Conservation (phyloP, 2,113 vertebrate genomes). For the Heterocephalus glaber region DNA sequence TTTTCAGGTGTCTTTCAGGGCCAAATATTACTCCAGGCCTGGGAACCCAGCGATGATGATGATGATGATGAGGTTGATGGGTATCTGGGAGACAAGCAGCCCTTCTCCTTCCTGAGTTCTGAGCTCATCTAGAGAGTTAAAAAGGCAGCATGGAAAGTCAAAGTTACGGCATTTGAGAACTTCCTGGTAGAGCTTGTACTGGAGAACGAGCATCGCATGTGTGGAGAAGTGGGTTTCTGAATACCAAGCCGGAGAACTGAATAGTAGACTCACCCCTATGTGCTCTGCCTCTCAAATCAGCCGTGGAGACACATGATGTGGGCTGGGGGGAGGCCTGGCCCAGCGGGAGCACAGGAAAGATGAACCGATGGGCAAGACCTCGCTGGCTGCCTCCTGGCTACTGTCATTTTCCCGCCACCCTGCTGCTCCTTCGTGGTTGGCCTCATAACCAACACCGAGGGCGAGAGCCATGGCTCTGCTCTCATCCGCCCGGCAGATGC, state of each 20-base stretch:
- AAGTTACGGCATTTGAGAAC: background rate
- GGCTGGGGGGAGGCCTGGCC: background rate
- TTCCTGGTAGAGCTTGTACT: background rate
- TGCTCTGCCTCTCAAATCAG: background rate
- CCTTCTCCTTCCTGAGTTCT: background rate
- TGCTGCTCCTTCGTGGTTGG: background rate
- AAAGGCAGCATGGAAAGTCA: background rate
- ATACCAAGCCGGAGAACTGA: background rate
- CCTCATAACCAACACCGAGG: background rate
- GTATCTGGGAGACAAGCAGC: background rate
- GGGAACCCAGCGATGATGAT: background rate
- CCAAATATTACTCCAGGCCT: background rate
- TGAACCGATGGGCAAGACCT: background rate
- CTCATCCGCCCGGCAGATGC: fast-evolving
- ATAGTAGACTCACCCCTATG: too few species aligned
- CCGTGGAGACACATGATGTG: background rate
- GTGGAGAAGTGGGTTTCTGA: background rate
- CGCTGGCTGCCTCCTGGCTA: background rate
- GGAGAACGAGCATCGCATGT: background rate
- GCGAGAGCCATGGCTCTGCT: background rate
- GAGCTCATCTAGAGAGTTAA: background rate
- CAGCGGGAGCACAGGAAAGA: background rate
- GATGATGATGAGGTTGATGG: background rate
- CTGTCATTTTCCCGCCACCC: background rate
- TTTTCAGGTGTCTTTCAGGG: background rate